A percentile compares a stretch with the other conserved stretches of the same genome.
These are phyloP conservation scores for Peromyscus attwateri DNA, from an alignment of 2,797 vertebrate species.

Conservation along the genomic window DNA sequence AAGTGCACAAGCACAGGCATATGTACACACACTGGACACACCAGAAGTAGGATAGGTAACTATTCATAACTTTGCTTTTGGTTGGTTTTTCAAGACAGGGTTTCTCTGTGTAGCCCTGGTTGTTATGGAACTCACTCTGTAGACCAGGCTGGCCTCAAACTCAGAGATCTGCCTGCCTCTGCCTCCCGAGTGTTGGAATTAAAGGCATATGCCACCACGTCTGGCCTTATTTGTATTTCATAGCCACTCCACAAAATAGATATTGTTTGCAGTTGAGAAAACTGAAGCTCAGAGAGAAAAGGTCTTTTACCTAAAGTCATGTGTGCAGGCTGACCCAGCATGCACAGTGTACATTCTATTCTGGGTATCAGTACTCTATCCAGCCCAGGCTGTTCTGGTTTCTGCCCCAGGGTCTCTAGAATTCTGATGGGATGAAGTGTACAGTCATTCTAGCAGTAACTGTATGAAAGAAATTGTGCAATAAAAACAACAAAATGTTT, in stretches of 20 bases:
- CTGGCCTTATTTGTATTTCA: slow-evolving; percentile 4
- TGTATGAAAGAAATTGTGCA: slow-evolving; percentile 2
- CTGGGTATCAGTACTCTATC: not conserved
- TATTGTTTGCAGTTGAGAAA: slow-evolving; percentile 22
- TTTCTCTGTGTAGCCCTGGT: not conserved
- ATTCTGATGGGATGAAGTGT: not conserved
- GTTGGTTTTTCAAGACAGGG: not conserved
- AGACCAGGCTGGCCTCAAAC: not conserved
- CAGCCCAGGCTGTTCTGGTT: not conserved
- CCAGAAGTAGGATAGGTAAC: not conserved
- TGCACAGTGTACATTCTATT: not conserved
- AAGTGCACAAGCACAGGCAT: not conserved
- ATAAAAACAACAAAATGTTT: not conserved
- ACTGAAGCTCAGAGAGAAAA: slow-evolving; percentile 39
- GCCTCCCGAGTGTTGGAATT: not conserved
- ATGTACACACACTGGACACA: not conserved
- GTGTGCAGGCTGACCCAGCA: not conserved
- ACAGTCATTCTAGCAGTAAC: not conserved
- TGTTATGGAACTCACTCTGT: not conserved
- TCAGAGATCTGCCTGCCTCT: not conserved
- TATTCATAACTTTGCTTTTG: not conserved
- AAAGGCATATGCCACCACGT: not conserved
- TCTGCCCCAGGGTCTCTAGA: not conserved
- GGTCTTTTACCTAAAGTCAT: not conserved
- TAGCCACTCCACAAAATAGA: not conserved